These are phyloP conservation scores for Cryptotis parvus DNA, from an alignment of 2,113 vertebrate species.

Conservation along the genomic window DNA sequence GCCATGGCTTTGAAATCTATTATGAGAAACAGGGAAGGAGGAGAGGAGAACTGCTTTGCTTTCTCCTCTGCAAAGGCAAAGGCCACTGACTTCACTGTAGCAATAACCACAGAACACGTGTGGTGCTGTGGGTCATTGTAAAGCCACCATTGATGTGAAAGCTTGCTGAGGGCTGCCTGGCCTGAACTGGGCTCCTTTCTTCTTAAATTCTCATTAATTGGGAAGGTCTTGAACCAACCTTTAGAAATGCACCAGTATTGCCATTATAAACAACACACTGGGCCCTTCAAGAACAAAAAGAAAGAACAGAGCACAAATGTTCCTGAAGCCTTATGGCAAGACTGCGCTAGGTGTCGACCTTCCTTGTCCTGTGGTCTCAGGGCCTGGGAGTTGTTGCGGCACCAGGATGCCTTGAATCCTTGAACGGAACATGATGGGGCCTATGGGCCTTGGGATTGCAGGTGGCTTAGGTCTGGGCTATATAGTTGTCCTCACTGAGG, in stretches of 20 bases:
- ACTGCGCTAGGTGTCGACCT: background rate
- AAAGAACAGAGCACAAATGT: background rate
- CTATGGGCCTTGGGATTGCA: too few relatives aligned
- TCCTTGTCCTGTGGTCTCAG: background rate
- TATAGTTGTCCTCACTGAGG: background rate
- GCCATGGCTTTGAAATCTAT: constrained; percentile 7
- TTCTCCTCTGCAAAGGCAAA: too few relatives aligned
- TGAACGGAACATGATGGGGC: too few relatives aligned
- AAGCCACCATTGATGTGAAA: background rate
- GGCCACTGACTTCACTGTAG: background rate
- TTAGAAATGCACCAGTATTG: background rate
- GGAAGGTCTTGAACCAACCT: background rate
- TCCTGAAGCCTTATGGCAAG: background rate
- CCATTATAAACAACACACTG: background rate
- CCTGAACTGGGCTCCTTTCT: background rate
- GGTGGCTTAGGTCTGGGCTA: background rate
- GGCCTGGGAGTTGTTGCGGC: too few relatives aligned
- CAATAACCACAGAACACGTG: too few relatives aligned
- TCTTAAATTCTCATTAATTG: constrained; percentile 35
- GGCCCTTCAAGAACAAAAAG: background rate
- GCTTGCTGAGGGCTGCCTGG: background rate
- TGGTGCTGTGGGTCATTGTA: background rate
- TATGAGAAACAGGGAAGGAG: background rate
- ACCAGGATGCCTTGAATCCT: too few relatives aligned
- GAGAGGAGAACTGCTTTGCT: background rate